These are phyloP conservation scores for Lamproptera curius DNA, from an alignment of 2,888 invertebrate genomes.

Conservation along the genomic window DNA sequence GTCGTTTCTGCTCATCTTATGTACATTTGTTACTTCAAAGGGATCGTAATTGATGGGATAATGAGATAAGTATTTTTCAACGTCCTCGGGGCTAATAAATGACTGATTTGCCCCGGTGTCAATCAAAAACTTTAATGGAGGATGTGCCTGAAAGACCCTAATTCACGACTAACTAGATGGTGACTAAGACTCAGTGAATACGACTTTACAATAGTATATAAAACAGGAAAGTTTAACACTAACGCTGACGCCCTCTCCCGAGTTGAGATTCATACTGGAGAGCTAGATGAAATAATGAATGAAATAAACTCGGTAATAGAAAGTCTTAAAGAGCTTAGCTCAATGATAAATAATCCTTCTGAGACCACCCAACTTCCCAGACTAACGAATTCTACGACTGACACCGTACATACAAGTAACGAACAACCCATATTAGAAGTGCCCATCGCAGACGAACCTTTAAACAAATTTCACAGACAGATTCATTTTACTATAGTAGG, in stretches of 20 bases:
- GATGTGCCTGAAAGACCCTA: not conserved
- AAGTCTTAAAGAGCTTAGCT: not conserved
- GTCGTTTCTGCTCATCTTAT: too few species aligned
- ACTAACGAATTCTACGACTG: conserved; percentile 4
- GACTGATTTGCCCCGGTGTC: too few species aligned
- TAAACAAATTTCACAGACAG: conserved; percentile 25
- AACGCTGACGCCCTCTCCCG: too few species aligned
- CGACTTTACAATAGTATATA: conserved; percentile 1
- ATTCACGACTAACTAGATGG: not conserved
- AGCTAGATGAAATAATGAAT: not conserved
- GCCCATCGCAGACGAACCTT: conserved; percentile 4
- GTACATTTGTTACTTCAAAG: too few species aligned
- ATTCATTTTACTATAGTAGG: conserved; percentile 25
- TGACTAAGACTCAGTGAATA: not conserved
- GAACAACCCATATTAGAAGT: conserved; percentile 16
- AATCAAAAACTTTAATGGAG: too few species aligned
- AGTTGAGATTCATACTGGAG: conserved; percentile 20
- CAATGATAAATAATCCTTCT: not conserved
- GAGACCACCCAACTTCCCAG: not conserved
- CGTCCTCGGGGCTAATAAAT: too few species aligned
- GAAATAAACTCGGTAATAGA: not conserved
- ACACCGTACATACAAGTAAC: conserved; percentile 16
- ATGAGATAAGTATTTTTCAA: too few species aligned
- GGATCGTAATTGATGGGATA: too few species aligned
- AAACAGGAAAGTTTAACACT: conserved; percentile 12